Conservation (phyloP, 2,888 invertebrate species). For the Torymus aiolomorphi region DNA sequence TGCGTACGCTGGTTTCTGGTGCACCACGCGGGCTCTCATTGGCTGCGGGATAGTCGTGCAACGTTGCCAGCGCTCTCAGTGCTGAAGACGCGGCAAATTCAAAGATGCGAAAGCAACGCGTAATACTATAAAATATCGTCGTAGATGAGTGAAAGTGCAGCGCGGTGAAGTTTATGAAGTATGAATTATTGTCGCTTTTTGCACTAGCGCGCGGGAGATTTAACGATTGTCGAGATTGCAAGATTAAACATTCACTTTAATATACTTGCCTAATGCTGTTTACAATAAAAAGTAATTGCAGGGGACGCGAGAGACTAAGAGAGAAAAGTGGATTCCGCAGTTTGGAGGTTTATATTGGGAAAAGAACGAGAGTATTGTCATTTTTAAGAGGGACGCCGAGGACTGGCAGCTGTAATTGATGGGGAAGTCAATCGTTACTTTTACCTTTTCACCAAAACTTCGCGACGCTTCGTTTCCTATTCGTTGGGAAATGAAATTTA, state of each 20-base stretch:
- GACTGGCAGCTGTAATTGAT: constrained; percentile 1
- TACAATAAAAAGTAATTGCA: constrained; percentile 46
- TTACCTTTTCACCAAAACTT: constrained; percentile 29
- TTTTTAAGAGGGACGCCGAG: background rate
- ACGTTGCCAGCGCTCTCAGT: background rate
- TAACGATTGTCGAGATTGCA: constrained; percentile 48
- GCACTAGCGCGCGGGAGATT: background rate
- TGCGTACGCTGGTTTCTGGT: too few species aligned
- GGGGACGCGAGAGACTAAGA: background rate
- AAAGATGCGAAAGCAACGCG: constrained; percentile 23
- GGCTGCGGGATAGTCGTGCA: background rate
- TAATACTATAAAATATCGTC: too few species aligned
- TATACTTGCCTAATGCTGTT: constrained; percentile 41
- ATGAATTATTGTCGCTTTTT: constrained; percentile 53
- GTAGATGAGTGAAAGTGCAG: constrained; percentile 43
- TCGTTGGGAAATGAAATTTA: background rate
- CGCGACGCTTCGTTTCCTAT: constrained; percentile 17
- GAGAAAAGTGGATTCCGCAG: constrained; percentile 26
- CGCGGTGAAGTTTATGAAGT: constrained; percentile 47
- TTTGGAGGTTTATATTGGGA: constrained; percentile 1
- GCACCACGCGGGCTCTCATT: background rate
- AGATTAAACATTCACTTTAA: constrained; percentile 48
- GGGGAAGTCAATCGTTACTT: constrained; percentile 35
- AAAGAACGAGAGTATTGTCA: constrained; percentile 16
- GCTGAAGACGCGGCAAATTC: constrained; percentile 26